A percentile compares a stretch with the other conserved stretches of the same genome.
These are phyloP conservation scores for Aphodius sticticus DNA, from an alignment of 2,888 invertebrate species.

Conservation along the genomic window DNA sequence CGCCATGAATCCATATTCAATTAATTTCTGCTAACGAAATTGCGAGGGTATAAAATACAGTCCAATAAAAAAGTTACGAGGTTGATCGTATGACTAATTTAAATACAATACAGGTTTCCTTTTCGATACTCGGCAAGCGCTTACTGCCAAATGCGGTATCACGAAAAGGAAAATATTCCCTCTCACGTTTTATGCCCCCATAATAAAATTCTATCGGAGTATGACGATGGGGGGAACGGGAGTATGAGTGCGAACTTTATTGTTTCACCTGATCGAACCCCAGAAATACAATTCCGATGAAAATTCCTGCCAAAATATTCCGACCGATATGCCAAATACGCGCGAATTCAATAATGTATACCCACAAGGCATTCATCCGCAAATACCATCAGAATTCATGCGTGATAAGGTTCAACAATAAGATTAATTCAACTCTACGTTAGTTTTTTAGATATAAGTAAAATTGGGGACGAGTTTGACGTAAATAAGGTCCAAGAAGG, in stretches of 20 bases:
- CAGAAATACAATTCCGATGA: not conserved
- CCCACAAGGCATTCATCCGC: not conserved
- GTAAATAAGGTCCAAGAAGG: not conserved
- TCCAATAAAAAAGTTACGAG: not conserved
- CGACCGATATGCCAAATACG: not conserved
- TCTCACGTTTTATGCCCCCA: not conserved
- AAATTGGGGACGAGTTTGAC: not conserved
- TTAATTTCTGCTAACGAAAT: not conserved
- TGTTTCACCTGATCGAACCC: slow-evolving; percentile 4
- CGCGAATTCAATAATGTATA: not conserved
- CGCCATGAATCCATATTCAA: not conserved
- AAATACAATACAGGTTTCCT: not conserved
- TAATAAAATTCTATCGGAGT: not conserved
- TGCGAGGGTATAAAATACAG: not conserved
- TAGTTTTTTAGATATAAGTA: not conserved
- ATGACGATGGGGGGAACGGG: not conserved
- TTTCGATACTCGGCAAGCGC: not conserved
- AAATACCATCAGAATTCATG: not conserved
- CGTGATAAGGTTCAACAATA: not conserved
- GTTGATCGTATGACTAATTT: not conserved
- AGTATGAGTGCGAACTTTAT: not conserved
- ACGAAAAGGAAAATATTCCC: not conserved
- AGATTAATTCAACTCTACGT: not conserved
- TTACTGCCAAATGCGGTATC: not conserved
- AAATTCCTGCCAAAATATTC: not conserved